These are phyloP conservation scores for Sinopyrophorus schimmeli DNA, from an alignment of 2,888 invertebrate species.

Conservation along the genomic window DNA sequence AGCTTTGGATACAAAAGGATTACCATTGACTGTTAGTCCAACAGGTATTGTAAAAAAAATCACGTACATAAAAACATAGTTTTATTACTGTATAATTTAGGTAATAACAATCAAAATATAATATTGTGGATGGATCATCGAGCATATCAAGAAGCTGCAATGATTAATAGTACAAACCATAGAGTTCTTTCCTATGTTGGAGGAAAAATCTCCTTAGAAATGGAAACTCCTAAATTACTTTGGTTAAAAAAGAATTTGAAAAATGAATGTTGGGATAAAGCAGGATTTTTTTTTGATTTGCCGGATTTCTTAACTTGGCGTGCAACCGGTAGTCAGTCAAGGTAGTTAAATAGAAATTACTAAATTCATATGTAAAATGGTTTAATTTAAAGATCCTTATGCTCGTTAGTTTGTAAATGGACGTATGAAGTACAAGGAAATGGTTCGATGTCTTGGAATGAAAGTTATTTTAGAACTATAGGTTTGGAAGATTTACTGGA, in stretches of 20 bases:
- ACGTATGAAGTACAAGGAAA: conserved; percentile 73
- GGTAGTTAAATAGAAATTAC: conserved; percentile 53
- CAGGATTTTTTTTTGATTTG: conserved; percentile 83
- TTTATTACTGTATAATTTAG: conserved; percentile 51
- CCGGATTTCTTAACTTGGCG: conserved; percentile 94
- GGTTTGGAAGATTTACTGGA: conserved; percentile 73
- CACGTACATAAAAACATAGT: not conserved
- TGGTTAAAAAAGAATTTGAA: conserved; percentile 83
- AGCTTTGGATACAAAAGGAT: conserved; percentile 69
- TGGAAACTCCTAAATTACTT: conserved; percentile 92
- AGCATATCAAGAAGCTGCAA: conserved; percentile 76
- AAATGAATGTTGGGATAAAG: conserved; percentile 68
- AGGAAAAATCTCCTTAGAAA: conserved; percentile 92
- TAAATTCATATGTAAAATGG: not conserved
- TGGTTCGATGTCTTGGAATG: conserved; percentile 69
- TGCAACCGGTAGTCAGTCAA: conserved; percentile 74
- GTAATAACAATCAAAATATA: conserved; percentile 74
- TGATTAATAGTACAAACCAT: conserved; percentile 78
- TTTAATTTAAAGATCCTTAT: conserved; percentile 75
- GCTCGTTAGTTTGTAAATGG: conserved; percentile 95
- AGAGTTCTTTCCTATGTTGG: conserved; percentile 83
- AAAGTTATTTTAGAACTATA: conserved; percentile 70
- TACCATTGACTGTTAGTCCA: conserved; percentile 72
- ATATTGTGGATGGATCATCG: conserved; percentile 94
- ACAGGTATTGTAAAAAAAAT: conserved; percentile 55